A percentile compares a stretch with the other conserved stretches of the same genome.
phyloP scores from a whole-genome alignment of 2,113 vertebrate species.

The Gracilinanus agilis region DNA sequence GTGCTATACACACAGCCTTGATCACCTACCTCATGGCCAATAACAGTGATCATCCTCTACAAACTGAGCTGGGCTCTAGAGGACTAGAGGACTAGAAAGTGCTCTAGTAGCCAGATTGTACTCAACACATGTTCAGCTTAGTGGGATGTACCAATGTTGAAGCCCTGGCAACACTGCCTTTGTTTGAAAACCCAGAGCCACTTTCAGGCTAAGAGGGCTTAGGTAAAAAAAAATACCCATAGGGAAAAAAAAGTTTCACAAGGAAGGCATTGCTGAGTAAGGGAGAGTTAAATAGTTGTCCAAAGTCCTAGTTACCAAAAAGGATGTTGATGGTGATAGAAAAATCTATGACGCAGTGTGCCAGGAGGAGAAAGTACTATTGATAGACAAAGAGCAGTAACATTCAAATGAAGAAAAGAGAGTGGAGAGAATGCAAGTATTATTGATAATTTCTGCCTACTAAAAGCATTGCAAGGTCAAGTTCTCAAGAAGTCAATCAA shows the following conservation, averaged over 20 bases:
- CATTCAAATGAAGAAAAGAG: neutral
- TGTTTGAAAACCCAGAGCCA: neutral
- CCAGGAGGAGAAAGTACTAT: conserved; percentile 34
- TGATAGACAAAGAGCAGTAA: neutral
- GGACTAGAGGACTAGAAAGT: too few species aligned
- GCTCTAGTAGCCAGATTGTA: too few species aligned
- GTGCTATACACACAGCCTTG: neutral
- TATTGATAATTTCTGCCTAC: neutral
- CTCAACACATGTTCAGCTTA: neutral
- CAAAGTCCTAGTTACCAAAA: conserved; percentile 41
- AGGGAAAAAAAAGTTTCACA: neutral
- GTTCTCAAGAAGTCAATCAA: conserved; percentile 16
- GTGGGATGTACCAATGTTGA: neutral
- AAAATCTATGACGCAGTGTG: conserved; percentile 34
- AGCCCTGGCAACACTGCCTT: neutral
- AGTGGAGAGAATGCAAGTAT: conserved; percentile 23
- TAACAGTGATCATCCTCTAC: neutral
- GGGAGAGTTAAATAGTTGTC: neutral
- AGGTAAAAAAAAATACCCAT: neutral
- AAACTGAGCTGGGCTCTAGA: neutral
- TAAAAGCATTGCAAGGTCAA: conserved; percentile 4
- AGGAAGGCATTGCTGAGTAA: conserved; percentile 12
- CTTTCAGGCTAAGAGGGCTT: neutral
- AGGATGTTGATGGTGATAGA: neutral
- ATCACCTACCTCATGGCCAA: neutral